phyloP scores from a whole-genome alignment of 2,113 vertebrate species.

The Gorsachius goisagi region DNA sequence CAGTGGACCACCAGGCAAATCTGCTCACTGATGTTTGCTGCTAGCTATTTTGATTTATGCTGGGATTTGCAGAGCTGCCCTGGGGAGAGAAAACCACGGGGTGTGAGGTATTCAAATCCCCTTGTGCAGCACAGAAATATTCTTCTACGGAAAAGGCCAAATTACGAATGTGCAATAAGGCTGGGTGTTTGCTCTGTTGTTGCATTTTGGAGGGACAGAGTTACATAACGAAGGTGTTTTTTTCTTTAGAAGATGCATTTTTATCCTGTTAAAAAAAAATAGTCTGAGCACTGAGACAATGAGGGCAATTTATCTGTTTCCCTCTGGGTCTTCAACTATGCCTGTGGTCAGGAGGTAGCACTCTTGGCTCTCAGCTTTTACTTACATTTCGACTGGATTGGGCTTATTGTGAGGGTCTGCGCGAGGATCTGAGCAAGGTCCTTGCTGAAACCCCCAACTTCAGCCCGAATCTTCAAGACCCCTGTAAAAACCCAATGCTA shows the following conservation, averaged over 20 bases:
- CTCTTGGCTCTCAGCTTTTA: background rate
- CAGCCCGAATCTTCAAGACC: background rate
- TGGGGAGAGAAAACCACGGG: background rate
- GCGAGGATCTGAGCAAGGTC: background rate
- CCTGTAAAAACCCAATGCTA: fast-evolving
- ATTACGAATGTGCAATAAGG: background rate
- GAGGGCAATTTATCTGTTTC: background rate
- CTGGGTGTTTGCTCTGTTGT: background rate
- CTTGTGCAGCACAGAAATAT: background rate
- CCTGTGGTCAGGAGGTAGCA: background rate
- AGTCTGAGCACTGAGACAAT: background rate
- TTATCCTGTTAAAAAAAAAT: background rate
- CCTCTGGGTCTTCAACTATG: background rate
- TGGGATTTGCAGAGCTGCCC: slow-evolving; percentile 12
- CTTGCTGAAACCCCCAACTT: fast-evolving
- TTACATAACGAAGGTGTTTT: background rate
- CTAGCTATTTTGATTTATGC: slow-evolving; percentile 37
- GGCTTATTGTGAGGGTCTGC: background rate
- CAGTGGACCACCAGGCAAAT: background rate
- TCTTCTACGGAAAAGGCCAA: background rate
- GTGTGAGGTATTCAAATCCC: slow-evolving; percentile 18
- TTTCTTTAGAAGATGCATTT: background rate
- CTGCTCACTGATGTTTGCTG: background rate
- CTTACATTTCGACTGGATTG: background rate
- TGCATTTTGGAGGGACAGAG: background rate